Conservation (phyloP, 2,888 invertebrate species). For the Polyommatus icarus region DNA sequence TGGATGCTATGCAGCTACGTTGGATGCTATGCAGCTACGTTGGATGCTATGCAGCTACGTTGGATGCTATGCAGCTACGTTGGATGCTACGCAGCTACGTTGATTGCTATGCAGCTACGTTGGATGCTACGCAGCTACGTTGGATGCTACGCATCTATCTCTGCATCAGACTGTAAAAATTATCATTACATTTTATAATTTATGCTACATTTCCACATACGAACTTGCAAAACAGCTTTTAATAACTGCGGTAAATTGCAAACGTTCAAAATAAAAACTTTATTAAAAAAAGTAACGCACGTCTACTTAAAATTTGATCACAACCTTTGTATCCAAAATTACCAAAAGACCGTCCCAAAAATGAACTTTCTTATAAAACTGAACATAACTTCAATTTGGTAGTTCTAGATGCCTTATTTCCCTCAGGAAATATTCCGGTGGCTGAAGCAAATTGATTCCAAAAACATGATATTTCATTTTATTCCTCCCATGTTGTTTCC, state of each 20-base stretch:
- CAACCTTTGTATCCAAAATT: neutral
- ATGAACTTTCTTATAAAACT: slow-evolving; percentile 10
- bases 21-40: no score
- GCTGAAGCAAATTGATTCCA: slow-evolving; percentile 43
- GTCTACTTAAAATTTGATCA: neutral
- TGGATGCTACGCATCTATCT: no score
- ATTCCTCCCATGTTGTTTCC: slow-evolving; percentile 33
- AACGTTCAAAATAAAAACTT: neutral
- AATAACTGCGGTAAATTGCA: neutral
- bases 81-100: no score
- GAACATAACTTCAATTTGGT: slow-evolving; percentile 49
- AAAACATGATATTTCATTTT: slow-evolving; percentile 39
- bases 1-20: neutral
- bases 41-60: no score
- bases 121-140: no score
- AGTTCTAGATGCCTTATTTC: slow-evolving; percentile 61
- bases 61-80: no score
- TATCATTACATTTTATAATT: no score
- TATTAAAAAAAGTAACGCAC: neutral
- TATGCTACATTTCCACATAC: neutral
- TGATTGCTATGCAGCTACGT: no score
- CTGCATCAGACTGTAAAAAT: no score
- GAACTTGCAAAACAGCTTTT: no score
- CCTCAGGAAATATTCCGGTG: slow-evolving; percentile 50
- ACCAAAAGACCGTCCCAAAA: neutral